Base-by-base conservation (phyloP, 2,113 vertebrate species). In the Pelmatolapia mariae region DNA sequence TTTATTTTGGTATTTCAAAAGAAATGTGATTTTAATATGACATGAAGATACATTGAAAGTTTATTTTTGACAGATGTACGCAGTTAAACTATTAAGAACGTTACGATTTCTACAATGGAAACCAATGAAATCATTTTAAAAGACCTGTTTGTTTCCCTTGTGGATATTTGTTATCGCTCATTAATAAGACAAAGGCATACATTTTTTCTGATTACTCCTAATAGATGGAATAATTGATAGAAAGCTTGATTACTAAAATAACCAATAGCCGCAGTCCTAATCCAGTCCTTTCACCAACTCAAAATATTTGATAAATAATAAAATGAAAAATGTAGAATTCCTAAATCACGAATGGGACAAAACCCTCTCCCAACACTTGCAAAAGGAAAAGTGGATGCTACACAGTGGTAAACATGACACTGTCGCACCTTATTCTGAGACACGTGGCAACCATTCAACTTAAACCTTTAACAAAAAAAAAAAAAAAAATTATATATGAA, bases 121-220 rank as follows among this genome's bases (percentile, higher is more conserved):
- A 40, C 63, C 63, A 40, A 22, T 68, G 7, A 68, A 68, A 38
- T 68, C 0, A 1, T 40, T 38, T 68, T 68, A 40, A 68, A 40
- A 68, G 11, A 40, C 19, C 19, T 1, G 19, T 66, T 66, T 22
- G 36, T 1, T 68, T 68, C 33, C 33, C 63, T 68, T 68, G 19
- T 68, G 63, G n/a, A 68, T 22, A 68, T 68, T 68, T 68, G 36
- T 40, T 68, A 68, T 68, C 22, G 63, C 22, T 68, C 36, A 40
- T 68, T 40, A 68, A 68, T 40, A 22, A 68, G 36, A 9, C 0
- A 61, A 68, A 68, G 11, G 22, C 19, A 68, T 3, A 31, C 10
- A 63, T 33, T 66, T 66, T 10, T 66, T 8, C 3, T 38, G 61
- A 66, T 66, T 66, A 38, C 19, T 0, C 0, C 33, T 38, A 66